A percentile compares a stretch with the other conserved stretches of the same genome.
phyloP scores from a whole-genome alignment of 2,888 invertebrate species.

The Agrypnus murinus region DNA sequence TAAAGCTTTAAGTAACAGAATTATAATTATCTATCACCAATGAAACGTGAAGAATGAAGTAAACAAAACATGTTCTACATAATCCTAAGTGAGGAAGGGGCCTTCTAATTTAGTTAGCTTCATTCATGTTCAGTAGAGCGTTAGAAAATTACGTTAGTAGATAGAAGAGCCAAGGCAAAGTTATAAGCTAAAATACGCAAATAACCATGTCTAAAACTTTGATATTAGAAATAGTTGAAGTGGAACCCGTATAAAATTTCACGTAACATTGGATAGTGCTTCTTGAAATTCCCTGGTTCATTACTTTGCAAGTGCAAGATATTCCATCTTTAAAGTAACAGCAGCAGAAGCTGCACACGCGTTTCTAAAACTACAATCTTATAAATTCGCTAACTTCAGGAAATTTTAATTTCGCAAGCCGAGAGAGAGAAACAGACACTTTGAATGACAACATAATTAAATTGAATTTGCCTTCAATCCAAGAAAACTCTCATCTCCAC shows the following conservation, averaged over 20 bases:
- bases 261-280: constrained; percentile 50
- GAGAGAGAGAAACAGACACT: too few species aligned
- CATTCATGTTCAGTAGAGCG: constrained; percentile 41
- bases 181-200: constrained; percentile 43
- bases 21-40: neutral
- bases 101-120: constrained; percentile 43
- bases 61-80: constrained; percentile 33
- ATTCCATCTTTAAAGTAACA: too few species aligned
- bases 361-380: too few species aligned
- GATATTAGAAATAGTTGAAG: constrained; percentile 53
- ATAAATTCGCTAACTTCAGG: too few species aligned
- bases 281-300: constrained; percentile 29
- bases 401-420: too few species aligned
- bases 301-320: constrained; percentile 1
- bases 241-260: constrained; percentile 53
- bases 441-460: too few species aligned
- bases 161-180: constrained; percentile 23
- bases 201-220: constrained; percentile 45
- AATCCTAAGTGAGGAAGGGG: constrained; percentile 38
- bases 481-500: too few species aligned
- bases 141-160: constrained; percentile 35
- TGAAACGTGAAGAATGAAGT: neutral
- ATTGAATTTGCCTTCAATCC: too few species aligned
- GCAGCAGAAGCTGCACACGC: too few species aligned
- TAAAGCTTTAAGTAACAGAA: too few species aligned